These are phyloP conservation scores for Nebria ingens DNA, from an alignment of 1,140 invertebrate species.

Conservation along the genomic window DNA sequence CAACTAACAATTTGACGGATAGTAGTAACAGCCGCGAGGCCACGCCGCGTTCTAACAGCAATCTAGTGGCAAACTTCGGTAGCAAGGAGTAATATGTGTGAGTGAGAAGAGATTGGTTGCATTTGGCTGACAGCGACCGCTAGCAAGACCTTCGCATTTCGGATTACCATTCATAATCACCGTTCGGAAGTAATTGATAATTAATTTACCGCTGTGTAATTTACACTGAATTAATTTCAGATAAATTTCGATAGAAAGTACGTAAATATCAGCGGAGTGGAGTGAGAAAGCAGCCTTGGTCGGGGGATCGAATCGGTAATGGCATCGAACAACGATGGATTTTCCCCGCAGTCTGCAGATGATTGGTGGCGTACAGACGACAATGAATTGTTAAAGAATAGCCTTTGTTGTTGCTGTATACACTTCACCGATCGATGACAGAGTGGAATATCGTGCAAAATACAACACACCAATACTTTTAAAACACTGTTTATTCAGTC, in stretches of 20 bases:
- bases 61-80: neutral
- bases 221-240: neutral
- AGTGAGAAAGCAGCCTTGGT: too few species aligned
- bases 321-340: too few species aligned
- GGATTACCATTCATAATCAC: neutral
- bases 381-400: neutral
- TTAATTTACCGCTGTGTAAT: neutral
- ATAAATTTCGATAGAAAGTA: neutral
- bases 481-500: too few species aligned
- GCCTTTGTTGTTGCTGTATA: neutral
- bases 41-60: neutral
- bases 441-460: neutral
- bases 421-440: neutral
- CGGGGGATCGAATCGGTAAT: too few species aligned
- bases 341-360: neutral
- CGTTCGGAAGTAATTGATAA: neutral
- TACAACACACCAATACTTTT: too few species aligned
- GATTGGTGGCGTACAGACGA: neutral
- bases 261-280: neutral
- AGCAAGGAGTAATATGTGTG: too few species aligned
- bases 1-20: neutral
- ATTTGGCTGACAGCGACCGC: neutral
- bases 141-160: too few species aligned
- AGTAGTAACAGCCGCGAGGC: neutral
- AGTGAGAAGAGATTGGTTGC: neutral